These are phyloP conservation scores for Megatriorchis doriae DNA, from an alignment of 2,113 vertebrate genomes.

Conservation along the genomic window DNA sequence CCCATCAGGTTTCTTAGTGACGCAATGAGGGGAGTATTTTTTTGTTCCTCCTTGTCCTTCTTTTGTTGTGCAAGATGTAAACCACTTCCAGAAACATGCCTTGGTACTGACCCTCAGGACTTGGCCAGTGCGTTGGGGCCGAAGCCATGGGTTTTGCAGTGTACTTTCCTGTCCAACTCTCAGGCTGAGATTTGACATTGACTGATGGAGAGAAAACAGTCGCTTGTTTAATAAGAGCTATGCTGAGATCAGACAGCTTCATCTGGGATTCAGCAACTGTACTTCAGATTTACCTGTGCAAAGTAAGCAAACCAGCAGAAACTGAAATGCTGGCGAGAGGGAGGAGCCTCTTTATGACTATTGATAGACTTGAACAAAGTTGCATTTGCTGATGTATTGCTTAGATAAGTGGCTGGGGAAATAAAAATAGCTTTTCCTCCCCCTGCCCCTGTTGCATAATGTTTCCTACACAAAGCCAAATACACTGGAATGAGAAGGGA, in stretches of 20 bases:
- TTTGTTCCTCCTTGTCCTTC: not conserved
- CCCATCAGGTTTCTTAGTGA: not conserved
- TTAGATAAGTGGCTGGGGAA: not conserved
- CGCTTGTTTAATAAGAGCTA: not conserved
- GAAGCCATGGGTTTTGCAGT: not conserved
- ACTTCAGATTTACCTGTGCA: not conserved
- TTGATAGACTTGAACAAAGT: not conserved
- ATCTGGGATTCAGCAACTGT: not conserved
- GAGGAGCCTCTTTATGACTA: not conserved
- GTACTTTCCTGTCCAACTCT: not conserved
- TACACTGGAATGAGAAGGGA: not conserved
- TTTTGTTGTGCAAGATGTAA: not conserved
- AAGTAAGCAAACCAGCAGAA: not conserved
- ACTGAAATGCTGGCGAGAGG: not conserved
- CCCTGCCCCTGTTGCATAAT: not conserved
- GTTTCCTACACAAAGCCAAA: not conserved
- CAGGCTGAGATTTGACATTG: not conserved
- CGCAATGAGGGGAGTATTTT: not conserved
- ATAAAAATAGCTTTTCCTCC: not conserved
- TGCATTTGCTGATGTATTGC: not conserved
- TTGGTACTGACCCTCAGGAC: not conserved
- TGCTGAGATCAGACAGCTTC: not conserved
- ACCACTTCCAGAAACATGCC: not conserved
- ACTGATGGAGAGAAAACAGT: not conserved
- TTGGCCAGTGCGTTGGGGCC: not conserved